These are phyloP conservation scores for Urophycis tenuis DNA, from an alignment of 2,797 vertebrate genomes.

Conservation along the genomic window DNA sequence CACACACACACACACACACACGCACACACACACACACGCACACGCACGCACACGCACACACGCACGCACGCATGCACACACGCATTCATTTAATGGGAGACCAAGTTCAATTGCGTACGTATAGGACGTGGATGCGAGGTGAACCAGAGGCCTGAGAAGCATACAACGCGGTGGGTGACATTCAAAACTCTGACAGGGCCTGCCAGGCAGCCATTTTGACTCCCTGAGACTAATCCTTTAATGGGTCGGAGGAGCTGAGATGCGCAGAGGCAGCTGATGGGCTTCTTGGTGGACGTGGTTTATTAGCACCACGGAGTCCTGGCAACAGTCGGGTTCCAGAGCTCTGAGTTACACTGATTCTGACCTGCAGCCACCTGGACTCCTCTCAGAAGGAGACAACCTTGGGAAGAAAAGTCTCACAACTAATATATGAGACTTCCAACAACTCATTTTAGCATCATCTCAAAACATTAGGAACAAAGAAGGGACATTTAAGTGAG, in stretches of 20 bases:
- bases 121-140: slow-evolving; percentile 1
- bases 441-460: not conserved
- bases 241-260: slow-evolving; percentile 38
- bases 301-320: slow-evolving; percentile 38
- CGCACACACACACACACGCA: too few species aligned
- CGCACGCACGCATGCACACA: too few species aligned
- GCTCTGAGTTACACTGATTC: slow-evolving; percentile 27
- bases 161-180: slow-evolving; percentile 22
- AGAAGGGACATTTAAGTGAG: too few species aligned
- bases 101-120: not conserved
- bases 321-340: slow-evolving; percentile 22
- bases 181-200: slow-evolving; percentile 26
- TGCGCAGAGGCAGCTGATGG: slow-evolving; percentile 38
- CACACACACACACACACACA: too few species aligned
- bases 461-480: not conserved
- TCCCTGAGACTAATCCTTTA: slow-evolving; percentile 37
- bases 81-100: too few species aligned
- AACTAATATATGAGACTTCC: not conserved
- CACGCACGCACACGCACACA: too few species aligned
- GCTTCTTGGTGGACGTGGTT: slow-evolving; percentile 40
- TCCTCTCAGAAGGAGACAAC: not conserved
- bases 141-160: not conserved
- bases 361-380: slow-evolving; percentile 20
- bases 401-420: not conserved
- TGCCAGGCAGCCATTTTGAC: slow-evolving; percentile 37